These are phyloP conservation scores for Perizoma affinitatum DNA, from an alignment of 2,888 invertebrate species.

Conservation along the genomic window DNA sequence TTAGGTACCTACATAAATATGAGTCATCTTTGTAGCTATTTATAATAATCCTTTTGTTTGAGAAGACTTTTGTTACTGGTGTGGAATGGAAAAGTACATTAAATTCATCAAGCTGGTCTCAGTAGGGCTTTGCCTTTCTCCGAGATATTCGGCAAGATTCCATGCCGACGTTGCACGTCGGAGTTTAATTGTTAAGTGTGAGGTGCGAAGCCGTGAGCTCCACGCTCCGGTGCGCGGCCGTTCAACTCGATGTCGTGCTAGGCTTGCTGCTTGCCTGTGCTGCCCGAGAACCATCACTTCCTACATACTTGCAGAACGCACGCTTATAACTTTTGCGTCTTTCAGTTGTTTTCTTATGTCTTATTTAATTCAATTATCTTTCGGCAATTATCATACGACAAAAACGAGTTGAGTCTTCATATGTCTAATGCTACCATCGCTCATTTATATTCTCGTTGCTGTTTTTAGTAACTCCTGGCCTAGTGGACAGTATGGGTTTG, in stretches of 20 bases:
- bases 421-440: no score
- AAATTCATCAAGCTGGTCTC: slow-evolving; percentile 10
- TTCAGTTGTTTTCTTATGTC: slow-evolving; percentile 7
- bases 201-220: slow-evolving; percentile 65
- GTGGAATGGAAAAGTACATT: slow-evolving; percentile 13
- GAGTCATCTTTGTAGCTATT: slow-evolving; percentile 31
- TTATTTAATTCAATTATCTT: no score
- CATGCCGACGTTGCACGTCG: slow-evolving; percentile 21
- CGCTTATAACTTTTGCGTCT: slow-evolving; percentile 37
- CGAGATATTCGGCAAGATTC: slow-evolving; percentile 24
- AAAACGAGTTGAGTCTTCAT: no score
- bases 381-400: no score
- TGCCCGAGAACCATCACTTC: slow-evolving; percentile 72
- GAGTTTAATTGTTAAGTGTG: slow-evolving; percentile 36
- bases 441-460: no score
- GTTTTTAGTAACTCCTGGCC: no score
- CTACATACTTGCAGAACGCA: slow-evolving; percentile 58
- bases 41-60: slow-evolving; percentile 33
- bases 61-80: slow-evolving; percentile 34
- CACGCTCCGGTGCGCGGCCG: slow-evolving; percentile 70
- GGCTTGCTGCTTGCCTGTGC: slow-evolving; percentile 65
- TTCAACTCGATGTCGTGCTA: slow-evolving; percentile 74
- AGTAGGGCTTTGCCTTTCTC: slow-evolving; percentile 22
- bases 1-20: slow-evolving; percentile 25
- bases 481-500: no score